Evolutionary conservation across 2,113 vertebrate genomes (phyloP).

Genomic region (Budorcas taxicolor): DNA sequence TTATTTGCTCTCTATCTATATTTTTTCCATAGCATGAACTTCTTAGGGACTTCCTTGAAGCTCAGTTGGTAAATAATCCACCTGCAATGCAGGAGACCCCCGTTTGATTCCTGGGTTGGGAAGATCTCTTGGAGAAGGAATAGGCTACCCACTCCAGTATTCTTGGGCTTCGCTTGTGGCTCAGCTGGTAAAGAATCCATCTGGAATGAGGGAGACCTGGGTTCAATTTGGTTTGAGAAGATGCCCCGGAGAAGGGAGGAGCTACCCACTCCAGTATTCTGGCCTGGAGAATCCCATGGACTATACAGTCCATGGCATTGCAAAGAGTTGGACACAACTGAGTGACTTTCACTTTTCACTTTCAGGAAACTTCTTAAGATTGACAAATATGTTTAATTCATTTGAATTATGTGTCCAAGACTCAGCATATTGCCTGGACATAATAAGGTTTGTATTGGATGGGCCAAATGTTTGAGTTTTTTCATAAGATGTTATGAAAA

Average conservation of each 20-base stretch:
- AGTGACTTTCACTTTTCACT: background rate
- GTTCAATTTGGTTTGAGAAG: background rate
- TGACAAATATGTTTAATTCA: background rate
- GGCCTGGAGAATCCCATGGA: background rate
- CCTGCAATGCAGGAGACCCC: background rate
- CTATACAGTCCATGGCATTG: background rate
- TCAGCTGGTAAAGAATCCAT: background rate
- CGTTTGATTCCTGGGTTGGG: background rate
- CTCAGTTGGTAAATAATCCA: background rate
- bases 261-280: background rate
- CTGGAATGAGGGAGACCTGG: background rate
- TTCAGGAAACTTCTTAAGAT: background rate
- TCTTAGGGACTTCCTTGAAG: background rate
- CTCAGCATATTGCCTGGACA: background rate
- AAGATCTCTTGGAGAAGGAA: background rate
- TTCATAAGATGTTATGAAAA: background rate
- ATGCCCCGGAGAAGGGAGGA: background rate
- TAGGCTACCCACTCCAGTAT: background rate
- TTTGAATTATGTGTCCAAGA: background rate
- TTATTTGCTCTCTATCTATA: background rate
- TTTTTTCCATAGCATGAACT: background rate
- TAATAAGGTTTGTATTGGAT: background rate
- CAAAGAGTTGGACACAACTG: background rate
- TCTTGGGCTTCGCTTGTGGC: background rate
- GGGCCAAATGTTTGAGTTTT: background rate